These are phyloP conservation scores for Turritopsis dohrnii DNA, from an alignment of 30 jellyfish, hydroid and myxozoan genomes.

Conservation along the genomic window DNA sequence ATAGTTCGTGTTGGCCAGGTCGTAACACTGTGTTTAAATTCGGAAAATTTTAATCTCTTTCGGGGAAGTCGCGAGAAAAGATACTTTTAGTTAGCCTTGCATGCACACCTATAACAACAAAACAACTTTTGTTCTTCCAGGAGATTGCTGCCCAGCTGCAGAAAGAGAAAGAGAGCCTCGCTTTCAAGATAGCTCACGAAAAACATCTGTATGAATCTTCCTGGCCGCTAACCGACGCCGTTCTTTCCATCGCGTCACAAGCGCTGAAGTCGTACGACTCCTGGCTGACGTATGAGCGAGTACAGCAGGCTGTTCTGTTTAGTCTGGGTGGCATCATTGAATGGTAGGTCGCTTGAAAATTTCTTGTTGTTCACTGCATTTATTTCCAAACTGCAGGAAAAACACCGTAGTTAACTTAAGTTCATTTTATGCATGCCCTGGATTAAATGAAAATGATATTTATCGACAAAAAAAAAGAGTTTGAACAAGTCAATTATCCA, in stretches of 20 bases:
- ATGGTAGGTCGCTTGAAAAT: constrained; percentile 47
- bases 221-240: constrained; percentile 95
- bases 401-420: neutral
- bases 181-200: constrained; percentile 51
- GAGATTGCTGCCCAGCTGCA: constrained; percentile 61
- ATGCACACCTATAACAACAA: too few relatives aligned
- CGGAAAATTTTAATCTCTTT: too few relatives aligned
- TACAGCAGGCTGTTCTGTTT: constrained; percentile 82
- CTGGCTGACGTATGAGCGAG: constrained; percentile 86
- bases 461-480: too few relatives aligned
- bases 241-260: constrained; percentile 70
- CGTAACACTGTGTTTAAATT: too few relatives aligned
- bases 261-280: constrained; percentile 64
- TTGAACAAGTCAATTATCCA: too few relatives aligned
- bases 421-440: neutral
- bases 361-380: neutral
- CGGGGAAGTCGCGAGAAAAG: neutral
- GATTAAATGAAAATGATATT: too few relatives aligned
- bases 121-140: constrained; percentile 44
- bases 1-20: too few relatives aligned
- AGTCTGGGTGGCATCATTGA: constrained; percentile 89
- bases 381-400: neutral
- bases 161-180: constrained; percentile 50
- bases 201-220: constrained; percentile 55
- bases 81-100: too few relatives aligned